phyloP scores from a whole-genome alignment of 2,888 invertebrate genomes.

The Craniophora ligustri region DNA sequence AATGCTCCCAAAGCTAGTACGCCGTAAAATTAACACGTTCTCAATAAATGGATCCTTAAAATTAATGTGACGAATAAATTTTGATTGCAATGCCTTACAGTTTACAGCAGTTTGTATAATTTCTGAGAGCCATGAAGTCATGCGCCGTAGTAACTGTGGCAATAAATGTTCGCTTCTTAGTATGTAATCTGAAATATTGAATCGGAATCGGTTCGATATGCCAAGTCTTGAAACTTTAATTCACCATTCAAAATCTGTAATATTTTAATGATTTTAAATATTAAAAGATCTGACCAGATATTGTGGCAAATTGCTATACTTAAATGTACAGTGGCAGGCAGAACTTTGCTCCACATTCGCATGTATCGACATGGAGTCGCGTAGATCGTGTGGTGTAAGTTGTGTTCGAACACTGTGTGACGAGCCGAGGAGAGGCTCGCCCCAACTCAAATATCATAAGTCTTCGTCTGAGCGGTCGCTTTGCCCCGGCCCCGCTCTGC shows the following conservation, averaged over 20 bases:
- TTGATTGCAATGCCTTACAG: too few species aligned
- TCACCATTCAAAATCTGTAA: too few species aligned
- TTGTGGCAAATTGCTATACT: too few species aligned
- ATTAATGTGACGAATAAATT: not conserved
- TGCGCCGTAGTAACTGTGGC: constrained; percentile 15
- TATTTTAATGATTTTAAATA: too few species aligned
- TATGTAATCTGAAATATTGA: constrained; percentile 26
- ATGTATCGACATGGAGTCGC: constrained; percentile 2
- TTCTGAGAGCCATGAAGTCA: constrained; percentile 32
- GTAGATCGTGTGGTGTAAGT: constrained; percentile 12
- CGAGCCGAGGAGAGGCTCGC: constrained; percentile 26
- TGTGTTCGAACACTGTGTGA: constrained; percentile 25
- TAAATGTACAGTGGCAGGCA: not conserved
- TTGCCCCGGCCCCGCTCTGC: constrained; percentile 60
- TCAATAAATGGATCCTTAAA: not conserved
- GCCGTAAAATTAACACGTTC: not conserved
- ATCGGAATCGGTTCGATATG: constrained; percentile 38
- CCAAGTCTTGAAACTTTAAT: too few species aligned
- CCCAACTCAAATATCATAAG: constrained; percentile 77
- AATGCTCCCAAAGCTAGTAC: not conserved
- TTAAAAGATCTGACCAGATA: too few species aligned
- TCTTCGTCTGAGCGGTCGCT: constrained; percentile 62
- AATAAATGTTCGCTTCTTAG: constrained; percentile 42
- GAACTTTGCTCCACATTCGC: not conserved
- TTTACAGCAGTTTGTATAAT: too few species aligned